Conservation (phyloP, 2,888 invertebrate genomes). For the Drosophila neutralis region DNA sequence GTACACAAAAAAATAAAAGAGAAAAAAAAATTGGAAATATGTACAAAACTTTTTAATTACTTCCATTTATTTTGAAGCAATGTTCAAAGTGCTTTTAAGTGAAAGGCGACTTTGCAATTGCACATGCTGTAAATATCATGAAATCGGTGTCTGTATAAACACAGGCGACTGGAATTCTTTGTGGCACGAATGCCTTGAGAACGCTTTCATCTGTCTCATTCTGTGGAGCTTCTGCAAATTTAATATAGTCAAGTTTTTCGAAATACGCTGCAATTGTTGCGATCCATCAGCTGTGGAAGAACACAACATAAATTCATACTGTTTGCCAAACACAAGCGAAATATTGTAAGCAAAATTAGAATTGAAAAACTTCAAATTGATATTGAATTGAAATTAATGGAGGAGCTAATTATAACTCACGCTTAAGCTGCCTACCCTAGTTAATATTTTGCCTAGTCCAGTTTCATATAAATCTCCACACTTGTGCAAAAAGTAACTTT, state of each 20-base stretch:
- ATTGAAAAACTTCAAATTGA: background rate
- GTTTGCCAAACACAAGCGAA: background rate
- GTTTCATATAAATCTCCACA: background rate
- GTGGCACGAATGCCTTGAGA: background rate
- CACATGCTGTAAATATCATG: background rate
- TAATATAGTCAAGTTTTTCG: background rate
- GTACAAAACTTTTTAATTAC: slow-evolving; percentile 52
- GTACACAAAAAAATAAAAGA: slow-evolving; percentile 3
- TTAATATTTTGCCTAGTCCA: background rate
- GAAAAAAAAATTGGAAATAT: slow-evolving; percentile 12
- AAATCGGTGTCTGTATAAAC: background rate
- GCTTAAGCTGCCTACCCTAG: background rate
- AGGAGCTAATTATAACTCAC: background rate
- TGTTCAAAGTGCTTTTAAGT: background rate
- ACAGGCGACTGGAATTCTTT: background rate
- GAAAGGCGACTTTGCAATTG: background rate
- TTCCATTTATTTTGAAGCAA: slow-evolving; percentile 25
- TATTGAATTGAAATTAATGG: background rate
- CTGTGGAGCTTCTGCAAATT: background rate
- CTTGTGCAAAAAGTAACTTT: background rate
- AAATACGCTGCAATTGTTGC: background rate
- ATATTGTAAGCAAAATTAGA: background rate
- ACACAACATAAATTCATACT: background rate
- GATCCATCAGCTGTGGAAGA: background rate
- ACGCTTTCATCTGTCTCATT: background rate